These are phyloP conservation scores for Formica aserva DNA, from an alignment of 2,888 invertebrate genomes.

Conservation along the genomic window DNA sequence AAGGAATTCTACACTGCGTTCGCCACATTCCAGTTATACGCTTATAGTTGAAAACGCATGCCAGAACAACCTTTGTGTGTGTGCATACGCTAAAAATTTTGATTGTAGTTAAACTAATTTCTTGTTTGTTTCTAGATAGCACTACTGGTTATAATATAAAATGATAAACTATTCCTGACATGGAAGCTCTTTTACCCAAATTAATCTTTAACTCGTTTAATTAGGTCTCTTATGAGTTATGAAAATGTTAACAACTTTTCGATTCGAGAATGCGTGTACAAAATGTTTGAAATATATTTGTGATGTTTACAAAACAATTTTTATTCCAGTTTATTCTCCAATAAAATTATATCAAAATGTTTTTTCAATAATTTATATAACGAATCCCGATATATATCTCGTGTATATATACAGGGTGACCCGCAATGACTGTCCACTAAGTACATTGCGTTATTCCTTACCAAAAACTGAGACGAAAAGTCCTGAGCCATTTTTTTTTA, in stretches of 20 bases:
- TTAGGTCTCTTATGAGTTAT: background rate
- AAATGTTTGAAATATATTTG: background rate
- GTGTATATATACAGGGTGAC: too few relatives aligned
- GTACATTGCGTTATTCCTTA: too few relatives aligned
- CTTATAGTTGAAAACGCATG: slow-evolving; percentile 15
- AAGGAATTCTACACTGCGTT: slow-evolving; percentile 40
- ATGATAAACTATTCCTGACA: background rate
- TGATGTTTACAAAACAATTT: background rate
- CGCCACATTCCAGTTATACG: slow-evolving; percentile 35
- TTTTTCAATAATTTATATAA: slow-evolving; percentile 4
- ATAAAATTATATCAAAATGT: background rate
- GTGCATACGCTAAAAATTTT: slow-evolving; percentile 12
- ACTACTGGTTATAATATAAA: background rate
- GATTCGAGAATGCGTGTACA: background rate
- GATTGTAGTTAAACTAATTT: slow-evolving; percentile 21
- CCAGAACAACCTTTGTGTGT: background rate
- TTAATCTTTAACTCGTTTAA: background rate
- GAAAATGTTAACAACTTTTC: background rate
- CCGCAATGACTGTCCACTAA: too few relatives aligned
- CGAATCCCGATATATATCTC: background rate
- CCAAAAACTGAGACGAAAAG: too few relatives aligned
- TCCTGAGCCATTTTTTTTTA: too few relatives aligned
- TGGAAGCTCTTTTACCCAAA: background rate
- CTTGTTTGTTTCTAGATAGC: slow-evolving; percentile 1
- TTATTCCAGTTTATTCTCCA: background rate